These are phyloP conservation scores for Anhinga anhinga DNA, from an alignment of 2,113 vertebrate genomes.

Conservation along the genomic window DNA sequence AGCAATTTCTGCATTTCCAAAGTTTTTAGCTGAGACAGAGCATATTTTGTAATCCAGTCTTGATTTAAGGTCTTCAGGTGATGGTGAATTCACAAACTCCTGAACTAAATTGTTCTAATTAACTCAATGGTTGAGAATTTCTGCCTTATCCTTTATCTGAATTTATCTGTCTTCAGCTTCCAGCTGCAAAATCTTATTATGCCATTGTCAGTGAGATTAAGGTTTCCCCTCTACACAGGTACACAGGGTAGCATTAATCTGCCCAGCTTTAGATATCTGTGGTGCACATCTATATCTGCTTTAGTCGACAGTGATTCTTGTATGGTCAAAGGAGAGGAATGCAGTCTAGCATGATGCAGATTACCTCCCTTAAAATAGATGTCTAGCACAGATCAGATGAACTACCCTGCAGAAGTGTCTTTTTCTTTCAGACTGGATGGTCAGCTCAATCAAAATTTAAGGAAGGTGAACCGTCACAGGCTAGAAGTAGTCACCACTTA, in stretches of 20 bases:
- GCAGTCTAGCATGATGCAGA: not conserved
- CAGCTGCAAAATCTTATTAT: slow-evolving; percentile 16
- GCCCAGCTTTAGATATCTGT: not conserved
- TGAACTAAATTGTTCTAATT: not conserved
- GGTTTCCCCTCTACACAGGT: not conserved
- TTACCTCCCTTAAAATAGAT: not conserved
- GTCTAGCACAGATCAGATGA: not conserved
- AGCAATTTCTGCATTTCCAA: not conserved
- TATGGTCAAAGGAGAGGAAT: not conserved
- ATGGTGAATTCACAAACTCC: not conserved
- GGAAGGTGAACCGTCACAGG: not conserved
- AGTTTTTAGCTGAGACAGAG: not conserved
- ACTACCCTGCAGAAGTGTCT: not conserved
- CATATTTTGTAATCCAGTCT: not conserved
- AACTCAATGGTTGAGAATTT: not conserved
- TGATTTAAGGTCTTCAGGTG: not conserved
- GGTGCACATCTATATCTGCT: not conserved
- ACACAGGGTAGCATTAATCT: not conserved
- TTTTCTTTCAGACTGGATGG: not conserved
- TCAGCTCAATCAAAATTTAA: not conserved
- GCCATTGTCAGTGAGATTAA: slow-evolving; percentile 15
- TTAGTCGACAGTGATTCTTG: not conserved
- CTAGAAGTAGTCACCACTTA: not conserved
- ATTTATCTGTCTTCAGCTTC: not conserved
- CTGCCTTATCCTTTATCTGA: not conserved